phyloP scores from a whole-genome alignment of 2,113 vertebrate species.

The Malaclemys terrapin region DNA sequence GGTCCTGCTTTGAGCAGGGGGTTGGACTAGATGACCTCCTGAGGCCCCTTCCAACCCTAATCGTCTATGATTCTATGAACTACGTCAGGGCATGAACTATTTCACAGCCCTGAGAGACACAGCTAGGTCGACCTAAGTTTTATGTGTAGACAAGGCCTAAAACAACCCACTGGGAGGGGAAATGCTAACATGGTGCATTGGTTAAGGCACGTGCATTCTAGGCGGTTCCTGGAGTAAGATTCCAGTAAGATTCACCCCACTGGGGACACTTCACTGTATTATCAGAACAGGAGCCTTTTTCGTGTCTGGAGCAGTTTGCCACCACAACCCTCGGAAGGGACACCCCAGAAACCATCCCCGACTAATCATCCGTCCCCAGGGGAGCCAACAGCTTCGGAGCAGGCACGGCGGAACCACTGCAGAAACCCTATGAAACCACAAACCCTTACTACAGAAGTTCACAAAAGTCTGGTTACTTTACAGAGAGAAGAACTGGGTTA shows the following conservation, averaged over 20 bases:
- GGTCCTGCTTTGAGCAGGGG: no score
- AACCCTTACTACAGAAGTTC: neutral
- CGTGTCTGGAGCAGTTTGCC: neutral
- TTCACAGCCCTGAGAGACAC: neutral
- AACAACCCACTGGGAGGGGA: neutral
- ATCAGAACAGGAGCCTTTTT: neutral
- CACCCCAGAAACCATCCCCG: neutral
- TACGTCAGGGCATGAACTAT: neutral
- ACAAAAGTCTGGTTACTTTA: neutral
- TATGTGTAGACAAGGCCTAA: neutral
- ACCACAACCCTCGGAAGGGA: neutral
- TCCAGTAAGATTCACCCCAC: neutral
- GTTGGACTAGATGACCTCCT: no score
- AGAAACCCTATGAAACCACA: neutral
- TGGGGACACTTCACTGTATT: neutral
- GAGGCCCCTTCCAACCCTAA: no score
- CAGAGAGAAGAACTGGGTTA: neutral
- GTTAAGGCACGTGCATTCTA: neutral
- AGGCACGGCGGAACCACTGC: neutral
- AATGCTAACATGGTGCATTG: neutral
- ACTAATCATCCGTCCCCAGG: neutral
- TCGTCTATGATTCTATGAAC: no score
- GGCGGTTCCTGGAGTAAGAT: neutral
- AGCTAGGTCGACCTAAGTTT: neutral
- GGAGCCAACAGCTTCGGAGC: neutral